Base-by-base conservation (phyloP, 2,888 invertebrate genomes). In the Ichneumoninae sp. region DNA sequence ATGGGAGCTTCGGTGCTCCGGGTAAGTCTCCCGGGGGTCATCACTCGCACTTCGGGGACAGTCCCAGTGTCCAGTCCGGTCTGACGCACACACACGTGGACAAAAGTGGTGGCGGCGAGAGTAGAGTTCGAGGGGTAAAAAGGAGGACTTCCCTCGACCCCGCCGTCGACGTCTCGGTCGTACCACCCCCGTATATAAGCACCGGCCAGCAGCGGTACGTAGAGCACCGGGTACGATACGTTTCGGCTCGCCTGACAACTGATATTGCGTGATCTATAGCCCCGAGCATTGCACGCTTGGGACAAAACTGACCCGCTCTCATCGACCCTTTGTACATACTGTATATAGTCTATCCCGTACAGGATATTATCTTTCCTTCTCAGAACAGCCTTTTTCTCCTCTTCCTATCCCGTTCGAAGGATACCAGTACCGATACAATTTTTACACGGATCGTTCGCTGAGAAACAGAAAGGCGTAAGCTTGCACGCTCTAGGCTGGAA, bases 261-360 rank as follows among this genome's bases (percentile, higher is more conserved):
- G 93, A 93, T 93, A 93, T 93, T 93, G 93, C 93, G 92, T 93
- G 93, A 93, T 93, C 93, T 93, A 93, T 93, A 92, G 92, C 92
- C 89, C 89, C 88, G 90, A 91, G 91, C 92, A 93, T 93, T 93
- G 92, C 91, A 92, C 93, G 90, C 93, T 90, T 92, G 93, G 93
- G 93, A 93, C 92, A 91, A 90, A 92, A 93, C 91, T 93, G 93
- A 90, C 92, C 90, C 89, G 88, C 83, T 76, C 86, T 85, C 54
- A 30, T 60, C 83, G 52, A 57, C 74, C 77, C 80, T 68, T 75
- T 52, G 63, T 22, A 54, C 52, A n/a, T 60, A 22, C 26, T 69
- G 66, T 50, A 76, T 57, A 50, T 54, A 77, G 44, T 47, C 57
- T 71, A 84, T 66, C 77, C 57, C 30, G 68, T 52, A 47, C 75